Evolutionary conservation across 2,113 vertebrate species (phyloP).

Genomic region (rabbit (Oryctolagus cuniculus)): DNA sequence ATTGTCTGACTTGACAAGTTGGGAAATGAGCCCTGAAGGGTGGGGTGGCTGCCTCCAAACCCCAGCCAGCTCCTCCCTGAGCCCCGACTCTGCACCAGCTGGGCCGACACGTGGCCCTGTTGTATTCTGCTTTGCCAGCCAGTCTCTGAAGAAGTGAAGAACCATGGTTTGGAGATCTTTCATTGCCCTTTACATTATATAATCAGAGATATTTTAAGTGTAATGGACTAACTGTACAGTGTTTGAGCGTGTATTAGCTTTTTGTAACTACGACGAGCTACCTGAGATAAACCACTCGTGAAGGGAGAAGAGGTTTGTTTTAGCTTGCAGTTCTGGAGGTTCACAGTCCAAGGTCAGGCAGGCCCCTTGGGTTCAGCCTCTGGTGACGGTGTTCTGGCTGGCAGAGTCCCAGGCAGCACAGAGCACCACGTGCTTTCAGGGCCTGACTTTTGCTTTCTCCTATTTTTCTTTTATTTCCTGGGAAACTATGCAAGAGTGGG

Average conservation of each 20-base stretch:
- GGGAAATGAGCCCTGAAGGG: not conserved
- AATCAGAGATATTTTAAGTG: not conserved
- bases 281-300: no score
- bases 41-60: not conserved
- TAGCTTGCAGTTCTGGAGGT: no score
- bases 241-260: not conserved
- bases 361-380: no score
- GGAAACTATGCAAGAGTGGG: no score
- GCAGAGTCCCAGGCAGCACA: no score
- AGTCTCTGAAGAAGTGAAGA: not conserved
- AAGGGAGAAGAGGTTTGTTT: no score
- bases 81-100: not conserved
- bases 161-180: not conserved
- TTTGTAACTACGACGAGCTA: no score
- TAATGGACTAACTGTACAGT: not conserved
- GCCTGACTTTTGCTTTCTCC: no score
- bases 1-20: not conserved
- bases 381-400: no score
- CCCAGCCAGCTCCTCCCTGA: not conserved
- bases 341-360: no score
- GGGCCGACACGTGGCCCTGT: fast-evolving
- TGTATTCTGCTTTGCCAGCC: not conserved
- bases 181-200: not conserved
- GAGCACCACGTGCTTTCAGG: no score
- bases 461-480: no score